Base-by-base conservation (phyloP, 1,140 invertebrate genomes). In the Argopecten irradians region DNA sequence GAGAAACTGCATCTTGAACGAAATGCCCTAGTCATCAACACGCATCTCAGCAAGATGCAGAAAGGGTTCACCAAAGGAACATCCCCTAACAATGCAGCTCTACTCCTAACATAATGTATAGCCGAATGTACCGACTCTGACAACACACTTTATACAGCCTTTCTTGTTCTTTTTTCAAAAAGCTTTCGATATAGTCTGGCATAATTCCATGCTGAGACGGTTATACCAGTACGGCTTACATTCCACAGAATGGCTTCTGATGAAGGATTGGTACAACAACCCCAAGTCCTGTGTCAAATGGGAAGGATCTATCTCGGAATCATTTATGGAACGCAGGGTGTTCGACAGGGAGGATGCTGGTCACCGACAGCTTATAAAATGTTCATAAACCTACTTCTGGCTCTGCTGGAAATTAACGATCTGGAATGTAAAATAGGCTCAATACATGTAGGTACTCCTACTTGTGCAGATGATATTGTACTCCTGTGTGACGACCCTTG, bases 241-340 rank as follows among this genome's bases (percentile, higher is more conserved):
- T 33, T 36, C 28, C 0, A 46, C 22, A 32, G 32, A 84, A 16
- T 87, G 87, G 82, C n/a, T 83, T 1, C 43, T 87, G 1, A 34
- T 87, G 16, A 87, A 87, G n/a, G 87, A 87, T 1, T 87, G 87
- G 87, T 87, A 87, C 28, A 84, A 33, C 33, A 32, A 87, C 16
- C 28, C 84, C 16, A 16, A 7, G 2, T 84, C 87, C 13, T n/a
- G n/a, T n/a, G n/a, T n/a, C n/a, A n/a, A n/a, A n/a, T n/a, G n/a
- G n/a, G n/a, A n/a, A n/a, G n/a, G 83, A 1, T 9, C n/a, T 22
- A n/a, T 46, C 2, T 87, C 71, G 16, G 83, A 83, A 1, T 11
- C 2, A 1, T 83, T 83, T 28, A 1, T 2, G 0, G 86, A 87
- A 41, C n/a, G 39, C 7, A 33, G 39, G 14, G 86, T 34, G 14